Evolutionary conservation across 2,797 vertebrate genomes (phyloP).

Genomic region (Leuciscus waleckii): DNA sequence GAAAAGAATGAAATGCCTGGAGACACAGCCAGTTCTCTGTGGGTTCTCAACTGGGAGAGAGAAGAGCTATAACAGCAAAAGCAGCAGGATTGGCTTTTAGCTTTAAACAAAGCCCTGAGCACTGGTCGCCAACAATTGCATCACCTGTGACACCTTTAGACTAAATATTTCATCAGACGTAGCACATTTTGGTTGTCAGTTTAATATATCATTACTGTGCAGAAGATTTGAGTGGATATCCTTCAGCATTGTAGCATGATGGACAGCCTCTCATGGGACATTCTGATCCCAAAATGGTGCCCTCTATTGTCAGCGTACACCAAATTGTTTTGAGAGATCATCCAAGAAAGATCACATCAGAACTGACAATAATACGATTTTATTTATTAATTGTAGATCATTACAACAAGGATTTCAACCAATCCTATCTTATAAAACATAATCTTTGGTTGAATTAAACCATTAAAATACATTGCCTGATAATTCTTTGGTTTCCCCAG

Average conservation of each 20-base stretch:
- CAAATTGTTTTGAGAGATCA: neutral
- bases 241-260: neutral
- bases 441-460: neutral
- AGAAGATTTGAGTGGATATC: neutral
- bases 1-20: slow-evolving; percentile 38
- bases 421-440: neutral
- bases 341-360: neutral
- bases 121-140: slow-evolving; percentile 24
- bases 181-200: slow-evolving; percentile 4
- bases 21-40: slow-evolving; percentile 39
- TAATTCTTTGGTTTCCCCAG: neutral
- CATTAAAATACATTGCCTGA: neutral
- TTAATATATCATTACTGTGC: neutral
- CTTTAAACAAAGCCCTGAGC: slow-evolving; percentile 22
- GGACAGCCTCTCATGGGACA: slow-evolving; percentile 6
- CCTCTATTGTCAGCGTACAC: neutral
- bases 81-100: slow-evolving; percentile 20
- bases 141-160: slow-evolving; percentile 40
- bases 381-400: neutral
- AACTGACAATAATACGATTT: neutral
- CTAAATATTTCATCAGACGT: slow-evolving; percentile 29
- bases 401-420: neutral
- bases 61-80: slow-evolving; percentile 29
- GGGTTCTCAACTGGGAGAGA: slow-evolving; percentile 27
- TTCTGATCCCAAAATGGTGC: neutral